Base-by-base conservation (phyloP, 1,140 invertebrate genomes). In the Tetranychus urticae region DNA sequence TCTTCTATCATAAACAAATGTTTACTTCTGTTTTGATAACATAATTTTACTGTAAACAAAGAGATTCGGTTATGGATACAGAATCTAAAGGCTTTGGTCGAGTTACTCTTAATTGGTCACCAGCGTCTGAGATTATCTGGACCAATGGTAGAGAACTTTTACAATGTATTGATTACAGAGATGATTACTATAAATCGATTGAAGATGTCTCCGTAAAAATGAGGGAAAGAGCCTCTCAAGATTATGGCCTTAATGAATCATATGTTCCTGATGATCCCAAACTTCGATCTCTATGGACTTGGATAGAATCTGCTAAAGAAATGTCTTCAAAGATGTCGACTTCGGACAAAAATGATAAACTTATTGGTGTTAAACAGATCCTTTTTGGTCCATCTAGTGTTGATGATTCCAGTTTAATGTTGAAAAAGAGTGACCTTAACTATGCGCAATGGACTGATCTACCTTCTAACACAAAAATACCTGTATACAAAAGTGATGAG, bases 191-290 rank as follows among this genome's bases (percentile, higher is more conserved):
- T 58, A 46, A 63, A 34, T 79, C 78, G 66, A 72, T 73, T 60
- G 72, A 79, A 58, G 86, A 89, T 73, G 81, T 88, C 66, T 81
- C 85, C 6, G 74, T 80, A 56, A 74, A 77, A 66, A 87, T 87
- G 67, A 82, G 81, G 68, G 71, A 73, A 60, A 74, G 86, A 64
- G 84, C 85, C n/a, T 67, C 76, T 37, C 73, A 75, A 10, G 80
- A 82, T 64, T 90, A 90, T 75, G 86, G 87, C 2, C 42, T 58
- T 46, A 12, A 58, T n/a, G 33, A 23, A 14, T 31, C 37, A 45
- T 58, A 31, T 58, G 57, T 58, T n/a, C 39, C 42, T 33, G 57
- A 58, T 46, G 57, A 58, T 46, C 23, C 23, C 1, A 46, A 58
- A 45, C 34, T 58, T 5, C n/a, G 23, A 42, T 14, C 12, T 5